Conservation (phyloP, 2,113 vertebrate genomes). For the Tetraodon nigroviridis region DNA sequence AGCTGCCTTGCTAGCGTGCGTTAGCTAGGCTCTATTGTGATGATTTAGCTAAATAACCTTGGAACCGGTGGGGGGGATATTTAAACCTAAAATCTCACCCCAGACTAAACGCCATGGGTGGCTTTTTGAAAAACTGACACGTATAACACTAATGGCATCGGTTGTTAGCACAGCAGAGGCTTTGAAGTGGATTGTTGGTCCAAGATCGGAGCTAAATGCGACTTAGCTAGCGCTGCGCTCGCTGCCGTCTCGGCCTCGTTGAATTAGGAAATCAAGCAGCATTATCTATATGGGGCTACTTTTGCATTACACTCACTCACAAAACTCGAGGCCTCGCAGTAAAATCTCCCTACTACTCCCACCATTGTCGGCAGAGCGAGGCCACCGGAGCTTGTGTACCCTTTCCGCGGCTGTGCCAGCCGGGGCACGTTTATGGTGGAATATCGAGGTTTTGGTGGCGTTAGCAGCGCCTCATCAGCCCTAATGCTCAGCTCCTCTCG, state of each 20-base stretch:
- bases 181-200: slow-evolving; percentile 46
- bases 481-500: slow-evolving; percentile 47
- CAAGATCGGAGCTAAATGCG: slow-evolving; percentile 34
- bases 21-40: slow-evolving; percentile 61
- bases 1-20: slow-evolving; percentile 48
- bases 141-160: not conserved
- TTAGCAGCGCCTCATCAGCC: slow-evolving; percentile 57
- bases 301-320: slow-evolving; percentile 1
- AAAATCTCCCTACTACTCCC: slow-evolving; percentile 6
- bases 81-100: not conserved
- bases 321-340: slow-evolving; percentile 14
- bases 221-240: slow-evolving; percentile 37
- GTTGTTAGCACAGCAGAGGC: slow-evolving; percentile 19
- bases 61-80: slow-evolving; percentile 9
- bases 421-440: slow-evolving; percentile 15
- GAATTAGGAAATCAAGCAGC: slow-evolving; percentile 48
- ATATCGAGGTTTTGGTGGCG: slow-evolving; percentile 15
- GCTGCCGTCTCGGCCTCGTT: slow-evolving; percentile 52
- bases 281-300: slow-evolving; percentile 17
- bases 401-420: slow-evolving; percentile 6
- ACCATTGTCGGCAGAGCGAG: slow-evolving; percentile 9
- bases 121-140: not conserved
- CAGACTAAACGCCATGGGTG: not conserved
- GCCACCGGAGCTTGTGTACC: slow-evolving; percentile 3
- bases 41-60: slow-evolving; percentile 68